Conservation (phyloP, 2,797 vertebrate species). For the Pempheris klunzingeri region DNA sequence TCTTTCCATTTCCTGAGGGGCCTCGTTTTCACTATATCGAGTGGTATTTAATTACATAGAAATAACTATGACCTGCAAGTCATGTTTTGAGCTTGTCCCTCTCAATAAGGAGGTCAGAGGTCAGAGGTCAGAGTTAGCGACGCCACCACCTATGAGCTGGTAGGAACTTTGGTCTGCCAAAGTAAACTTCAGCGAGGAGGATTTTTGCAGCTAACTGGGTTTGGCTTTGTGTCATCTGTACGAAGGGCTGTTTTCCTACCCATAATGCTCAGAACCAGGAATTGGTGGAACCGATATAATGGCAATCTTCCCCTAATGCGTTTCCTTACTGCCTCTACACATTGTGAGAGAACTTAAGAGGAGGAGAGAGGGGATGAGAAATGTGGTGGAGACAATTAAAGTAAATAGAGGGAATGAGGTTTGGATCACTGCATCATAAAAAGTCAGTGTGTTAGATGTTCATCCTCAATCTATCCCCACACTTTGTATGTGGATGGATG, state of each 20-base stretch:
- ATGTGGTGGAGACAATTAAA: constrained; percentile 7
- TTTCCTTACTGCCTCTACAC: constrained; percentile 37
- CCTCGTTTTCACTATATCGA: not conserved
- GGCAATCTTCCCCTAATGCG: constrained; percentile 22
- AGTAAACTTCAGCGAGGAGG: not conserved
- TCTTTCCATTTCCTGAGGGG: not conserved
- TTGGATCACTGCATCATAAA: constrained; percentile 9
- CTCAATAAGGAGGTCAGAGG: not conserved
- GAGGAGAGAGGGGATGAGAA: not conserved
- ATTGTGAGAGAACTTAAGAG: not conserved
- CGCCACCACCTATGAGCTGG: not conserved
- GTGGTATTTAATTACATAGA: not conserved
- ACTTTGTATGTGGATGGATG: not conserved
- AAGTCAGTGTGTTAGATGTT: not conserved
- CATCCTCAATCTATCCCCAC: not conserved
- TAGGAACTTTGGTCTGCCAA: too few species aligned
- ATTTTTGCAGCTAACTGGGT: not conserved
- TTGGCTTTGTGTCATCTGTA: constrained; percentile 19
- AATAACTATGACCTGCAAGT: not conserved
- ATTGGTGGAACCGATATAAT: constrained; percentile 25
- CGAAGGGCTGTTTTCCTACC: constrained; percentile 15
- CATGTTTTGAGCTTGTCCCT: not conserved
- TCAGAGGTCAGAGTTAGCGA: not conserved
- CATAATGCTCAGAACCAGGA: constrained; percentile 13
- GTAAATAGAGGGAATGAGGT: not conserved